Conservation (phyloP, 2,113 vertebrate genomes). For the Protobothrops mucrosquamatus region DNA sequence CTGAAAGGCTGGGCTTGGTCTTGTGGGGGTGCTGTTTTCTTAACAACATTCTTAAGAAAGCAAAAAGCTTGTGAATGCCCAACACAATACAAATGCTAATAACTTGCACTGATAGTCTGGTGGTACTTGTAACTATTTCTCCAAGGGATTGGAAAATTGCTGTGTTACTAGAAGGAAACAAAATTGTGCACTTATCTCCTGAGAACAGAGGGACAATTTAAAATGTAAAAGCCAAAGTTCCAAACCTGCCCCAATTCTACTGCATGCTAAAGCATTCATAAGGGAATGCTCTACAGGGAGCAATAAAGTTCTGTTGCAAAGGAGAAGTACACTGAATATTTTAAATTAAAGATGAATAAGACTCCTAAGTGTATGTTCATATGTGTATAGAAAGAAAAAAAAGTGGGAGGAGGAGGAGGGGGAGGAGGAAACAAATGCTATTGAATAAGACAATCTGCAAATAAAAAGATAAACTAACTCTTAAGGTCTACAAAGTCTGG, state of each 20-base stretch:
- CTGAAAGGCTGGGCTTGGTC: background rate
- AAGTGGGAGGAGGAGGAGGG: background rate
- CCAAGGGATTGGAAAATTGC: conserved; percentile 21
- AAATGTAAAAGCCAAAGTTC: conserved; percentile 29
- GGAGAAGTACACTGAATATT: background rate
- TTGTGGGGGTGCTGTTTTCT: background rate
- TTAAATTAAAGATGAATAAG: background rate
- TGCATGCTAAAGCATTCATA: conserved; percentile 4
- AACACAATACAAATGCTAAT: conserved; percentile 29
- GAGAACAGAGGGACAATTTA: conserved; percentile 33
- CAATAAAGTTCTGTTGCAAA: conserved; percentile 23
- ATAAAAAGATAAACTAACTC: background rate
- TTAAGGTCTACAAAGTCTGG: background rate
- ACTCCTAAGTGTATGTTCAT: background rate
- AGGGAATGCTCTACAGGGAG: conserved; percentile 23
- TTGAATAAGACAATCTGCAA: background rate
- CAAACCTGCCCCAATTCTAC: conserved; percentile 9
- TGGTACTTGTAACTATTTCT: background rate
- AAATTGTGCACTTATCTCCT: conserved; percentile 21
- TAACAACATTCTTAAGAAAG: conserved; percentile 7
- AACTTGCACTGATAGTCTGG: conserved; percentile 12
- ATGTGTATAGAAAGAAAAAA: background rate
- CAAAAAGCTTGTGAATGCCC: conserved; percentile 7
- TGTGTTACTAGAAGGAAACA: conserved; percentile 30
- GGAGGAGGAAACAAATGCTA: background rate